Evolutionary conservation across 2,113 vertebrate genomes (phyloP), one percentile per base, ranked within the genome.

Genomic region (Leucopsar rothschildi): DNA sequence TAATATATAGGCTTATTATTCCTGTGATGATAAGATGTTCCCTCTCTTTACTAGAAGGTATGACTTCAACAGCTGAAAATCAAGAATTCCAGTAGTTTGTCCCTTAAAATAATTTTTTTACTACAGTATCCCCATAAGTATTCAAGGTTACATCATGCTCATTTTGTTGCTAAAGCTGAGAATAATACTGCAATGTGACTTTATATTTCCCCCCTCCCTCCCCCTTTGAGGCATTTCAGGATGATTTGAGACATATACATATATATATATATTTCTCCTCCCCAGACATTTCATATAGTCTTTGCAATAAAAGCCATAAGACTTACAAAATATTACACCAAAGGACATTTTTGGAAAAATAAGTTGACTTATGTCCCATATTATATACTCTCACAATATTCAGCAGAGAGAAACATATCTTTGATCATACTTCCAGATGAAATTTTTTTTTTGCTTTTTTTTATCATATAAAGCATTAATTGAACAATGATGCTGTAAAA

Each of bases 401-500:
- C 81, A 76, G n/a, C 77, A 91, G 77, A 64, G 69, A 91, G 72
- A 39, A 90, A 83, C 35, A 33, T 52, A 92, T 76, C 94, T 95
- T 97, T 92, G 70, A 95, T 96, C 91, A 72, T 91, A 65, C 25
- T 95, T 92, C 91, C 91, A 96, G 92, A 93, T 53, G 60, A 93
- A 96, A 96, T 92, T 79, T 73, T 92, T 95, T 64, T 78, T 52
- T 88, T 89, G 44, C 56, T 60, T 28, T 73, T 85, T 80, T 64
- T 95, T 78, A 73, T 77, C 49, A 50, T 89, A 82, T 92, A 76
- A 89, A 91, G 86, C 71, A 97, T 89, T 95, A 96, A 97, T 96
- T 95, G 91, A 96, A 97, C 87, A 95, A 93, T 85, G 87, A 90
- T 95, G 89, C 81, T 80, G 35, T 92, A 92, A 92, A 97, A 95